phyloP scores from a whole-genome alignment of 2,888 invertebrate species.

The Perdita meconis region DNA sequence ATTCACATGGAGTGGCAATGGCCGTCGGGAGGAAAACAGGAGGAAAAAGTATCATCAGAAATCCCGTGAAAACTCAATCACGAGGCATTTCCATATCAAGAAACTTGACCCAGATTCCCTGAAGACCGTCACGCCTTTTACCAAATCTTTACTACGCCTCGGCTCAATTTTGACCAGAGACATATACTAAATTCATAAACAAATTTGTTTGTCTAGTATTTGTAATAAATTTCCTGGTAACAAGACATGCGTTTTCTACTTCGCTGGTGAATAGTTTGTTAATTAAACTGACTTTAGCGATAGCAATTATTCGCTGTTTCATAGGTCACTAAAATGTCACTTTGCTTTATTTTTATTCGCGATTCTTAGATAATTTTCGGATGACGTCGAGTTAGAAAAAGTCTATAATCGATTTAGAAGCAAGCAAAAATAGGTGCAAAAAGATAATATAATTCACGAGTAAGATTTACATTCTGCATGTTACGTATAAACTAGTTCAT shows the following conservation, averaged over 20 bases:
- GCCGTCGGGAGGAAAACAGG: not conserved
- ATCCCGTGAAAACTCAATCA: not conserved
- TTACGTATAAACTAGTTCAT: too few relatives aligned
- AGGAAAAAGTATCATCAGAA: conserved; percentile 9
- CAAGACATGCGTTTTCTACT: not conserved
- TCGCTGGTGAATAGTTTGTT: not conserved
- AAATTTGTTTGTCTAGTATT: not conserved
- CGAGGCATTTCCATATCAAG: conserved; percentile 5
- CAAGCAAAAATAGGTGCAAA: too few relatives aligned
- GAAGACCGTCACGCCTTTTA: conserved; percentile 53
- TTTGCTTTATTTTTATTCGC: not conserved
- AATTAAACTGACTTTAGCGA: not conserved
- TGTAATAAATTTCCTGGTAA: conserved; percentile 9
- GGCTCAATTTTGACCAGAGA: conserved; percentile 41
- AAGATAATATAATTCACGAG: too few relatives aligned
- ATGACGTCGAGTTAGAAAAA: too few relatives aligned
- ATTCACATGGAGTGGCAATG: not conserved
- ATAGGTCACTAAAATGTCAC: not conserved
- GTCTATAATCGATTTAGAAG: too few relatives aligned
- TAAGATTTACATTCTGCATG: too few relatives aligned
- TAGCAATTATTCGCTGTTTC: not conserved
- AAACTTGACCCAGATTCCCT: conserved; percentile 16
- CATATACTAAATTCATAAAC: not conserved
- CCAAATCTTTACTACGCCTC: conserved; percentile 62
- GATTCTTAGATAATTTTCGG: not conserved